Percentiles rank a stretch among this genome's conserved stretches.
Conservation (phyloP, 2,888 invertebrate genomes). For the Itoplectis maculator region DNA sequence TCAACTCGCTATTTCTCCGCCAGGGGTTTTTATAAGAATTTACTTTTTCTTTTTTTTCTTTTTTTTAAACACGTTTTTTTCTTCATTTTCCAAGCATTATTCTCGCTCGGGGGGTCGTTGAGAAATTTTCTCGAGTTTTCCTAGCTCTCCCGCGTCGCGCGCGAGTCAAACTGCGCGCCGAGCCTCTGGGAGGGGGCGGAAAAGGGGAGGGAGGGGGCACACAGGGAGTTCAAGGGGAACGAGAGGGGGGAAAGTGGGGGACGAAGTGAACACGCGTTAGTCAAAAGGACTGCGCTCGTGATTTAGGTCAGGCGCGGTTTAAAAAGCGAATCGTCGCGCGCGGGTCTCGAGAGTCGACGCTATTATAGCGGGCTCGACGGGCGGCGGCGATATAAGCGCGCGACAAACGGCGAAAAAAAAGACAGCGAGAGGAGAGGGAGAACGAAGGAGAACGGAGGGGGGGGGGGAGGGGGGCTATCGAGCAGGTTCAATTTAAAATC, state of each 20-base stretch:
- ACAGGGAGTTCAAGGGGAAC: neutral
- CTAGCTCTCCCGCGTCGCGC: neutral
- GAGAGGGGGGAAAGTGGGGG: no score
- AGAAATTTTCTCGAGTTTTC: constrained; percentile 46
- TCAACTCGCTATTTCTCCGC: constrained; percentile 32
- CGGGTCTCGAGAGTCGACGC: constrained; percentile 46
- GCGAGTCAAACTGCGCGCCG: neutral
- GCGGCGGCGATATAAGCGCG: constrained; percentile 52
- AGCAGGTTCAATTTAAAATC: constrained; percentile 66
- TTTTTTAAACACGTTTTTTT: constrained; percentile 22
- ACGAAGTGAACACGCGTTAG: constrained; percentile 56
- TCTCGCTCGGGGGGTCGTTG: constrained; percentile 36
- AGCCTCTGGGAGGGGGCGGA: constrained; percentile 9
- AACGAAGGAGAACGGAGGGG: constrained; percentile 6
- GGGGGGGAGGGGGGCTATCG: constrained; percentile 46
- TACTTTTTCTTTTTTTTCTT: neutral
- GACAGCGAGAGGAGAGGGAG: constrained; percentile 11
- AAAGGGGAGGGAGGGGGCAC: neutral
- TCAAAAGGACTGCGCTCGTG: constrained; percentile 54
- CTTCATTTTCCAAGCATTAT: constrained; percentile 43
- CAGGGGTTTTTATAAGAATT: constrained; percentile 8
- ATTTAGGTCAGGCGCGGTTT: constrained; percentile 64
- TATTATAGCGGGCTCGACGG: constrained; percentile 32
- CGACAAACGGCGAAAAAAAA: constrained; percentile 14
- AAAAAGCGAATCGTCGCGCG: constrained; percentile 60